phyloP scores from a whole-genome alignment of 1,140 invertebrate species.

The Antheraea pernyi region DNA sequence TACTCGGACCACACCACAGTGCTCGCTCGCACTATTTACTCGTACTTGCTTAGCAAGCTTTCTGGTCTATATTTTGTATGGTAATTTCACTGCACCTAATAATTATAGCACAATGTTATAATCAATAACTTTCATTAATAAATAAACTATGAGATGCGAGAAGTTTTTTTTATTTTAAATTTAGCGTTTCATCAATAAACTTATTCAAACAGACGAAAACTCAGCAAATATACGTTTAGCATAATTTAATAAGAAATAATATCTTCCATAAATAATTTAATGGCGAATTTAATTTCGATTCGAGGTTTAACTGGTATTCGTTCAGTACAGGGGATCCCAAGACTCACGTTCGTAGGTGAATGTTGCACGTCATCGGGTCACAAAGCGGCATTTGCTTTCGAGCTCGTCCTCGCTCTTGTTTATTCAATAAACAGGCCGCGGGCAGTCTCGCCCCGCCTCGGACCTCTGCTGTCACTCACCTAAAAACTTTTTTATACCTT shows the following conservation, averaged over 20 bases:
- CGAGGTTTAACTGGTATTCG: neutral
- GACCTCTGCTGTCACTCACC: constrained; percentile 3
- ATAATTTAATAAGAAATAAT: neutral
- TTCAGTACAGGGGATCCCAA: constrained; percentile 11
- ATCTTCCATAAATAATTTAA: neutral
- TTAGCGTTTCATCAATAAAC: no score
- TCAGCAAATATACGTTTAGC: no score
- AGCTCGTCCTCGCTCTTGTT: constrained; percentile 21
- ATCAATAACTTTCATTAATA: no score
- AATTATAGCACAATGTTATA: no score
- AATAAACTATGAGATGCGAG: no score
- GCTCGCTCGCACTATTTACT: no score
- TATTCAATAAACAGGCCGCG: constrained; percentile 28
- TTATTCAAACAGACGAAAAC: no score
- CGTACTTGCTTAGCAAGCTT: no score
- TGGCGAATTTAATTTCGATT: neutral
- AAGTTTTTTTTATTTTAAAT: no score
- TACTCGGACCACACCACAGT: no score
- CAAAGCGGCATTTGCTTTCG: constrained; percentile 15
- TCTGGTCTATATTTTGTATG: no score
- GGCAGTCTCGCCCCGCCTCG: neutral
- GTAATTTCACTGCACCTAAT: no score
- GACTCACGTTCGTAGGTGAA: constrained; percentile 13
- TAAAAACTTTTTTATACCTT: neutral
- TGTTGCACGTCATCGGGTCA: constrained; percentile 28